These are phyloP conservation scores for Cyanoramphus novaezelandiae DNA, from an alignment of 2,113 vertebrate species.

Conservation along the genomic window DNA sequence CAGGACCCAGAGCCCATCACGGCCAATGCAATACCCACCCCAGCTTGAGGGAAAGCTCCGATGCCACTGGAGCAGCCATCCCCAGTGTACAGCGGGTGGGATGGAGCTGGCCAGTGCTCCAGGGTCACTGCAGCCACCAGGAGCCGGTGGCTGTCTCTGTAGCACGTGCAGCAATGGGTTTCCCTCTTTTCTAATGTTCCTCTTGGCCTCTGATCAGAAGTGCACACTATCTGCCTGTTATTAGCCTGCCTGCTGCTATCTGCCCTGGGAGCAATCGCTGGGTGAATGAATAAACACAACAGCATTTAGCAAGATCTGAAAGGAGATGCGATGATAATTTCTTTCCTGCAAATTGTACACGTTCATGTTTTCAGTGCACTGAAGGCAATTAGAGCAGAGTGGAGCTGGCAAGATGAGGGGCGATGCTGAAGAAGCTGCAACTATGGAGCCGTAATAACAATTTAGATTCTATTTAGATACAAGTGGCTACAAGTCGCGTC, in stretches of 20 bases:
- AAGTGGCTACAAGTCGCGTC: constrained; percentile 52
- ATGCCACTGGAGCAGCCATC: rapidly evolving
- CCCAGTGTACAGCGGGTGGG: neutral
- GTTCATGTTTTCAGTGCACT: neutral
- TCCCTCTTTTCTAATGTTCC: neutral
- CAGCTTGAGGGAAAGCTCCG: rapidly evolving
- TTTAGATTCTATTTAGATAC: constrained; percentile 75
- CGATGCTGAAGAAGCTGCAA: neutral
- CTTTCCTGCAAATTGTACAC: constrained; percentile 43
- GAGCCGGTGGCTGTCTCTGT: neutral
- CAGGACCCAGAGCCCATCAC: neutral
- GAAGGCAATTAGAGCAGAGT: constrained; percentile 58
- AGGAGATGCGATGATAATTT: constrained; percentile 62
- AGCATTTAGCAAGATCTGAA: constrained; percentile 45
- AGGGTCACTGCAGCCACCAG: neutral
- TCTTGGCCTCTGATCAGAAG: constrained; percentile 50
- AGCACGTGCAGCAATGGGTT: neutral
- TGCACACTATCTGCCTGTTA: neutral
- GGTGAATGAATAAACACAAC: constrained; percentile 64
- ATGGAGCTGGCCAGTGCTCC: neutral
- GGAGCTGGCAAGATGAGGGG: constrained; percentile 28
- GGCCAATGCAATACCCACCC: neutral
- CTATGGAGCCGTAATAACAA: constrained; percentile 54
- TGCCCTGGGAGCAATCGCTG: constrained; percentile 37
- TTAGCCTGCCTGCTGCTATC: constrained; percentile 58